phyloP scores from a whole-genome alignment of 2,113 vertebrate species.

The Rhizomys pruinosus region DNA sequence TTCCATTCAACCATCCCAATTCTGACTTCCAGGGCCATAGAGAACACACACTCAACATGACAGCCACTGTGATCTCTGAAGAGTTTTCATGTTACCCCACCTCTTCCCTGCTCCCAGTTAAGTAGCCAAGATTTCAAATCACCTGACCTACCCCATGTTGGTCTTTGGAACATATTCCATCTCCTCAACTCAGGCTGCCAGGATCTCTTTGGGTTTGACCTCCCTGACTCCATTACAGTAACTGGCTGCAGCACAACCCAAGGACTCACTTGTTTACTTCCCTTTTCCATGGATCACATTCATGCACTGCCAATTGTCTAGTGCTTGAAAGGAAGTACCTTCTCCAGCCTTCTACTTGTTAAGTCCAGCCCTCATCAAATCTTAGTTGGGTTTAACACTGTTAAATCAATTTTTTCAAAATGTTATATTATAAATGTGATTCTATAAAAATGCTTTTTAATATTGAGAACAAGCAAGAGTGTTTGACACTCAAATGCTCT shows the following conservation, averaged over 20 bases:
- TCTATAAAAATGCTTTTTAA: background rate
- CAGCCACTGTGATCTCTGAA: background rate
- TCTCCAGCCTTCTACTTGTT: background rate
- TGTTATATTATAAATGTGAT: background rate
- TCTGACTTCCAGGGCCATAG: background rate
- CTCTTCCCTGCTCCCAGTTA: background rate
- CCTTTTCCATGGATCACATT: background rate
- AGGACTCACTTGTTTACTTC: background rate
- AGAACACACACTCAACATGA: background rate
- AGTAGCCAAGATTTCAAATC: background rate
- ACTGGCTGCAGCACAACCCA: background rate
- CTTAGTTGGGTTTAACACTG: background rate
- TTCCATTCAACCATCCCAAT: background rate
- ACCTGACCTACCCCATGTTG: background rate
- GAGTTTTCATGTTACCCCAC: background rate
- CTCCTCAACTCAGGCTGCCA: background rate
- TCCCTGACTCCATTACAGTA: background rate
- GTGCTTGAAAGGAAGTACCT: background rate
- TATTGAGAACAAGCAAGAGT: background rate
- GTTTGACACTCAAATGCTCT: background rate
- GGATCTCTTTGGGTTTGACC: background rate
- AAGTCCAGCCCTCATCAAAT: background rate
- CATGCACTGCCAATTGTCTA: background rate
- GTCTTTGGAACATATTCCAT: background rate
- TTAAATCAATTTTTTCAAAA: background rate